Evolutionary conservation across 2,113 vertebrate species (phyloP), one percentile per base, ranked within the genome.

Genomic region (Panthera leo): DNA sequence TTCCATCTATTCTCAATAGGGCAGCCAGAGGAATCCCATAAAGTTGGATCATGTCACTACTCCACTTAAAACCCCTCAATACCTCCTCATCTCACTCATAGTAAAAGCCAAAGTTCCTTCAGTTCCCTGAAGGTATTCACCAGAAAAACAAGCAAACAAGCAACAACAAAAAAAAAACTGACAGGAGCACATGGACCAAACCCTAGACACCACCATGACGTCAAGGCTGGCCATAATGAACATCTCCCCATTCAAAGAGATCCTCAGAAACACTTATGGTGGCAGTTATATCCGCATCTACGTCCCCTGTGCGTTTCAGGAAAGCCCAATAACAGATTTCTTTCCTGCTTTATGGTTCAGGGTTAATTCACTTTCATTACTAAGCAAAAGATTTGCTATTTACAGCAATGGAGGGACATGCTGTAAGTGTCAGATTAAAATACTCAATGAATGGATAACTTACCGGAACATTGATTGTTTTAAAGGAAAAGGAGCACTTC

Each of bases 401-500:
- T 29, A 45, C 39, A 45, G 7, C 73, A 76, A 29, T 91, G 71
- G 14, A 89, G 5, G 67, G 36, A 48, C 73, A 94, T 19, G 8
- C n/a, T 58, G 0, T 63, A 45, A 39, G 45, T 85, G 29, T 85
- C 31, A 91, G 48, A 84, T 51, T 42, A 85, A 95, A 95, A 82
- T 27, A 86, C 27, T 83, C 87, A 39, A 48, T 53, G 58, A 87
- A 51, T 80, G 39, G 55, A 85, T 80, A 90, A 63, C 27, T 53
- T 95, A 76, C 1, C 61, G 84, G 75, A 76, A 75, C 12, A 91
- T 95, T 79, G 71, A 3, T 85, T 63, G 2, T 91, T 97, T 95
- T 94, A 21, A 68, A 92, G 82, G 73, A 89, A 91, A 68, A 97
- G 6, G 42, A 95, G 70, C 36, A 58, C 73, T 97, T 96, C 94